phyloP scores from a whole-genome alignment of 2,113 vertebrate genomes.

The Dissostichus mawsoni region DNA sequence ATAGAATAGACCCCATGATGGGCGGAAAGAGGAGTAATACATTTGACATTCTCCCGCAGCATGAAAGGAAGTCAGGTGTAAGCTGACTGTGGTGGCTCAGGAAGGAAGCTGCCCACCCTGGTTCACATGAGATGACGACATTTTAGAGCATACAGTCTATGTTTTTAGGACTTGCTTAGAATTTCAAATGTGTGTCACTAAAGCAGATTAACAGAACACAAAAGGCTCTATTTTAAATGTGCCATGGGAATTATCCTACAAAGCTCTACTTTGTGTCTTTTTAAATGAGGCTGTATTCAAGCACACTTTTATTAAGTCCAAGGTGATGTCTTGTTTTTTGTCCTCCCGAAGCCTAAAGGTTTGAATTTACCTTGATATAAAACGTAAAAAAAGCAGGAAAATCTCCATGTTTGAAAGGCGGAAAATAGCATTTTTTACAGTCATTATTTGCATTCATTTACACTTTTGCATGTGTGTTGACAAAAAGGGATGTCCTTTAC shows the following conservation, averaged over 20 bases:
- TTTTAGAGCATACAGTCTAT: not conserved
- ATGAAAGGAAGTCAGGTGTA: constrained; percentile 58
- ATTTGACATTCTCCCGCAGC: constrained; percentile 70
- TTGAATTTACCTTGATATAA: too few species aligned
- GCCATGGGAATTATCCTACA: not conserved
- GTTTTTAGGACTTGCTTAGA: constrained; percentile 32
- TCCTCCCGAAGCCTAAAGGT: too few species aligned
- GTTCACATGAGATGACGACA: constrained; percentile 22
- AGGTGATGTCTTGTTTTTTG: too few species aligned
- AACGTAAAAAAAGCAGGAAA: too few species aligned
- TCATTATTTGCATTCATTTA: not conserved
- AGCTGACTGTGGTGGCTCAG: constrained; percentile 40
- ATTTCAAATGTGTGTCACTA: constrained; percentile 3
- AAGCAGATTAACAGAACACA: not conserved
- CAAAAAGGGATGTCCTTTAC: constrained; percentile 37
- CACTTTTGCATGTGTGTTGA: not conserved
- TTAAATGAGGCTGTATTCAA: not conserved
- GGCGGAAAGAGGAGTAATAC: constrained; percentile 55
- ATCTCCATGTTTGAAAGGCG: too few species aligned
- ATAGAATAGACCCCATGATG: constrained; percentile 57
- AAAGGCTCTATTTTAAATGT: not conserved
- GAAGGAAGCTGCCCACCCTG: constrained; percentile 31
- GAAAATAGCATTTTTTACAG: too few species aligned
- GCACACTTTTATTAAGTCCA: too few species aligned
- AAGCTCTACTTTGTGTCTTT: not conserved